Evolutionary conservation across 2,888 invertebrate genomes (phyloP).

Genomic region (Caenorhabditis virilis): DNA sequence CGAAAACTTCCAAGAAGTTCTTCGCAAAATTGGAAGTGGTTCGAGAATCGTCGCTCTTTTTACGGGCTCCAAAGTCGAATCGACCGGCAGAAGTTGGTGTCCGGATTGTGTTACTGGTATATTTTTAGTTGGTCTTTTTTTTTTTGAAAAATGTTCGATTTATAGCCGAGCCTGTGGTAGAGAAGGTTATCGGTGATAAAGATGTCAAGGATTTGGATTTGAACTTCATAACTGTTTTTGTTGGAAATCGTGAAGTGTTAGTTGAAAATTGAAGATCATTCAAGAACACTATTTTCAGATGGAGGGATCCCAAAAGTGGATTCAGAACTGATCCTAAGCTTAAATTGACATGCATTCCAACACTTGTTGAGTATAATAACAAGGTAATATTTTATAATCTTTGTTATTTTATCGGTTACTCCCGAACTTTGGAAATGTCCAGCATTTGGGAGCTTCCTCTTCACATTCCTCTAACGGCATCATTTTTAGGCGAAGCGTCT

Average conservation of each 20-base stretch:
- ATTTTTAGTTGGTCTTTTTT: background rate
- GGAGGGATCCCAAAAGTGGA: conserved; percentile 46
- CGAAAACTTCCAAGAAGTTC: conserved; percentile 27
- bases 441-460: no score
- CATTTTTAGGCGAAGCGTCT: conserved; percentile 37
- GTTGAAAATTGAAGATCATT: no score
- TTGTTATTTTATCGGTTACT: no score
- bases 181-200: conserved; percentile 20
- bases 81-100: conserved; percentile 56
- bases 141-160: background rate
- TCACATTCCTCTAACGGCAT: no score
- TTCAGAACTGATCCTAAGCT: conserved; percentile 46
- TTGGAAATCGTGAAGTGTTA: conserved; percentile 44
- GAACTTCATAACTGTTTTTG: conserved; percentile 43
- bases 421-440: no score
- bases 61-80: conserved; percentile 43
- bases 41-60: conserved; percentile 46
- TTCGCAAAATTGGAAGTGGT: conserved; percentile 21
- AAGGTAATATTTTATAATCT: no score
- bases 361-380: conserved; percentile 41
- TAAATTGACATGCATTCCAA: conserved; percentile 52
- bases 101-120: conserved; percentile 55
- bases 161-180: conserved; percentile 53
- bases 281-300: conserved; percentile 30
- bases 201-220: conserved; percentile 25